Evolutionary conservation across 1,140 invertebrate species (phyloP).

Genomic region (Zaprionus davidi): DNA sequence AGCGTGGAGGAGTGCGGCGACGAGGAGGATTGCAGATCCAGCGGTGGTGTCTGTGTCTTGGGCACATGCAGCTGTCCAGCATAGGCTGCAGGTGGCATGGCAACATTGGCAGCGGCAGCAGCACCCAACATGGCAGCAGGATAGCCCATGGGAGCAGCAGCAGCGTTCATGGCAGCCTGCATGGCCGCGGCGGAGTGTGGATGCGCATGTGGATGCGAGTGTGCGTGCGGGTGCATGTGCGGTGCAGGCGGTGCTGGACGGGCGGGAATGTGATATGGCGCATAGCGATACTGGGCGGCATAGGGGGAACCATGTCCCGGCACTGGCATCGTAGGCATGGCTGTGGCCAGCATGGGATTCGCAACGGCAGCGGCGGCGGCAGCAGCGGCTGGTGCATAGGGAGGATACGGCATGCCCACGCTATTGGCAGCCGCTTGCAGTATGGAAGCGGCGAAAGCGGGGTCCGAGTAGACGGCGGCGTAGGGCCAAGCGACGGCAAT

Average conservation of each 20-base stretch:
- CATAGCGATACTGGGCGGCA: constrained; percentile 84
- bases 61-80: constrained; percentile 49
- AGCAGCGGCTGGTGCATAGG: constrained; percentile 81
- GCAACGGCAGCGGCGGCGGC: constrained; percentile 54
- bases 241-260: constrained; percentile 69
- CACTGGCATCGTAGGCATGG: constrained; percentile 85
- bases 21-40: constrained; percentile 82
- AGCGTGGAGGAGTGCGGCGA: constrained; percentile 83
- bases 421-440: constrained; percentile 93
- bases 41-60: constrained; percentile 78
- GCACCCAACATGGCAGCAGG: constrained; percentile 58
- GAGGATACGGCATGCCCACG: constrained; percentile 86
- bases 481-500: constrained; percentile 98
- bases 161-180: constrained; percentile 52
- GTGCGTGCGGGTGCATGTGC: constrained; percentile 83
- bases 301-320: constrained; percentile 79
- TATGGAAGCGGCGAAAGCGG: constrained; percentile 95
- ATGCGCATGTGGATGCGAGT: constrained; percentile 59
- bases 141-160: constrained; percentile 50
- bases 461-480: constrained; percentile 95
- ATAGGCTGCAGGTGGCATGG: constrained; percentile 52
- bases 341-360: constrained; percentile 85
- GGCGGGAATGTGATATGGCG: constrained; percentile 84
- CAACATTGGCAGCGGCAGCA: constrained; percentile 60
- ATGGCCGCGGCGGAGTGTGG: constrained; percentile 39